Conservation (phyloP, 2,888 invertebrate species). For the Drosophila nigritarsus region DNA sequence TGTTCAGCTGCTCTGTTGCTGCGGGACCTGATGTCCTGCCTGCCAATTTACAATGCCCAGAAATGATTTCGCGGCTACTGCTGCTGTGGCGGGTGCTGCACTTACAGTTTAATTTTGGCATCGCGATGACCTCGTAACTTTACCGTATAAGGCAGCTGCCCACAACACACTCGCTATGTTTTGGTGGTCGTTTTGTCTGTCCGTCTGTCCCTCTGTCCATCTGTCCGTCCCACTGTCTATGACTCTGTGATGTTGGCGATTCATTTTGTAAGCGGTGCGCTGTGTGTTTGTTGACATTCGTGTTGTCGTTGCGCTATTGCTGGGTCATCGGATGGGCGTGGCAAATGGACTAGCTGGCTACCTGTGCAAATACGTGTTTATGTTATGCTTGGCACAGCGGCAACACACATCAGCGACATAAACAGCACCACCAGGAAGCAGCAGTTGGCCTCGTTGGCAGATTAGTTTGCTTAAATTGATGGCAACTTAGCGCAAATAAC, state of each 20-base stretch:
- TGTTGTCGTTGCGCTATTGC: constrained; percentile 52
- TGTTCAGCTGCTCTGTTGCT: constrained; percentile 10
- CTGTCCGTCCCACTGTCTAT: constrained; percentile 11
- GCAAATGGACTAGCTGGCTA: constrained; percentile 47
- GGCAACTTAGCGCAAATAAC: constrained; percentile 78
- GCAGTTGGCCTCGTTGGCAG: constrained; percentile 50
- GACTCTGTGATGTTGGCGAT: constrained; percentile 52
- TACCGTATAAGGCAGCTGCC: constrained; percentile 44
- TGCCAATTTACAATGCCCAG: constrained; percentile 66
- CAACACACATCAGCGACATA: constrained; percentile 23
- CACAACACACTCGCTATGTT: constrained; percentile 40
- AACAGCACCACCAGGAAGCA: constrained; percentile 13
- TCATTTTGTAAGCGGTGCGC: constrained; percentile 55
- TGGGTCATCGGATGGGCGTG: constrained; percentile 58
- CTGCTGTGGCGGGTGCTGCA: constrained; percentile 50
- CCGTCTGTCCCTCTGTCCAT: not conserved
- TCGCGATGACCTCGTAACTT: constrained; percentile 59
- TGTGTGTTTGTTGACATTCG: constrained; percentile 67
- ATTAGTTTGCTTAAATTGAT: constrained; percentile 82
- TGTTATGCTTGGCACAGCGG: constrained; percentile 61
- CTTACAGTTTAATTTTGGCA: constrained; percentile 75
- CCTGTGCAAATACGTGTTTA: constrained; percentile 73
- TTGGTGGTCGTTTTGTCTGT: constrained; percentile 13
- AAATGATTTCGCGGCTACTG: constrained; percentile 59
- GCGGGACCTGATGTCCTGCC: constrained; percentile 34